Conservation (phyloP, 2,113 vertebrate genomes). For the Tetrao urogallus region DNA sequence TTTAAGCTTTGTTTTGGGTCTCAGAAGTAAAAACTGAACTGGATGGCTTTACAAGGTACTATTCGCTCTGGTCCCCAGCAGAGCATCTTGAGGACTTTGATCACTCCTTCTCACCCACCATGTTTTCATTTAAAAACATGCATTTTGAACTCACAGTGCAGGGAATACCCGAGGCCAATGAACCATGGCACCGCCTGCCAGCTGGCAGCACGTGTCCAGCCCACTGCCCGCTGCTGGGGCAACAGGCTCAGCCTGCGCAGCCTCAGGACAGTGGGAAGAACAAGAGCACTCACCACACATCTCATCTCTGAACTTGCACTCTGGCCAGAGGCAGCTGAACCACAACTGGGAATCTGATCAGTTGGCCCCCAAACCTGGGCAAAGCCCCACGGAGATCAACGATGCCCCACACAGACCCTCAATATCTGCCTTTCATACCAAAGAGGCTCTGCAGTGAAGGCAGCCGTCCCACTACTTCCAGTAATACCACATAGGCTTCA, state of each 20-base stretch:
- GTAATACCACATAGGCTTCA: background rate
- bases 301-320: background rate
- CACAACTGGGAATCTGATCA: background rate
- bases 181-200: background rate
- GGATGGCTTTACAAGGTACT: background rate
- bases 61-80: background rate
- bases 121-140: background rate
- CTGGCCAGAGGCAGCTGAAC: background rate
- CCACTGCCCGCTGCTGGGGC: fast-evolving
- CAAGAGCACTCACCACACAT: background rate
- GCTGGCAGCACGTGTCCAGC: background rate
- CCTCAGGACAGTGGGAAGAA: background rate
- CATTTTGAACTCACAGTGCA: background rate
- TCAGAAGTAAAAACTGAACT: background rate
- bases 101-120: background rate
- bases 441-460: background rate
- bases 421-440: background rate
- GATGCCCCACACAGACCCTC: fast-evolving
- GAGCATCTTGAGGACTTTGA: background rate
- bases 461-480: background rate
- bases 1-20: background rate
- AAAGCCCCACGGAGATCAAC: fast-evolving
- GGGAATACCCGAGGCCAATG: background rate
- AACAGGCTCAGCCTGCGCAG: background rate
- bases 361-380: background rate